phyloP scores from a whole-genome alignment of 2,797 vertebrate species.

The Phyllotis vaccarum region DNA sequence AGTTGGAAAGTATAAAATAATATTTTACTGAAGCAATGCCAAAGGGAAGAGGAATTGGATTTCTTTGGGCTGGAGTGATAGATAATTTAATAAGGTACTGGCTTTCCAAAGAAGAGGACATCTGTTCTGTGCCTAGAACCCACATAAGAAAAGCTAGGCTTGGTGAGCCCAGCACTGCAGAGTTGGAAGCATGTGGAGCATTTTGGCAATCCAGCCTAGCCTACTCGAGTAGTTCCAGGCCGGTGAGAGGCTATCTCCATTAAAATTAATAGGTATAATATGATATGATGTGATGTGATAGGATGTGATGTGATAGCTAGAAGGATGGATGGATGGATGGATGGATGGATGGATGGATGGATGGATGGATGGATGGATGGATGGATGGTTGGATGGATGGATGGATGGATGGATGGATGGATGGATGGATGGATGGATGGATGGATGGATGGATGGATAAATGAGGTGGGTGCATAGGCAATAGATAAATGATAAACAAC shows the following conservation, averaged over 20 bases:
- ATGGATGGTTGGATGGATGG: not conserved
- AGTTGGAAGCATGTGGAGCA: not conserved
- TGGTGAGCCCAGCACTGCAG: not conserved
- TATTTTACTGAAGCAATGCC: not conserved
- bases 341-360: not conserved
- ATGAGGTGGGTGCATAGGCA: too few species aligned
- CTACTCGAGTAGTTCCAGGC: not conserved
- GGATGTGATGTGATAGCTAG: too few species aligned
- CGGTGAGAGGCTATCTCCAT: not conserved
- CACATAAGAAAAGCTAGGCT: not conserved
- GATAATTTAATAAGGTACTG: not conserved
- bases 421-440: too few species aligned
- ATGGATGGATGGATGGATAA: too few species aligned
- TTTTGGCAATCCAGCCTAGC: not conserved
- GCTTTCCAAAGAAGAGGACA: not conserved
- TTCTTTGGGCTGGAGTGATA: not conserved
- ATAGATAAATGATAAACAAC: too few species aligned
- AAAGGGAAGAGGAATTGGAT: not conserved
- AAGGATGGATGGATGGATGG: not conserved
- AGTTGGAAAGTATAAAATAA: not conserved
- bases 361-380: too few species aligned
- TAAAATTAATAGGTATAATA: not conserved
- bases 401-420: too few species aligned
- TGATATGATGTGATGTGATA: too few species aligned
- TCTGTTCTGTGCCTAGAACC: not conserved